phyloP scores from a whole-genome alignment of 2,888 invertebrate species.

The Thera britannica region DNA sequence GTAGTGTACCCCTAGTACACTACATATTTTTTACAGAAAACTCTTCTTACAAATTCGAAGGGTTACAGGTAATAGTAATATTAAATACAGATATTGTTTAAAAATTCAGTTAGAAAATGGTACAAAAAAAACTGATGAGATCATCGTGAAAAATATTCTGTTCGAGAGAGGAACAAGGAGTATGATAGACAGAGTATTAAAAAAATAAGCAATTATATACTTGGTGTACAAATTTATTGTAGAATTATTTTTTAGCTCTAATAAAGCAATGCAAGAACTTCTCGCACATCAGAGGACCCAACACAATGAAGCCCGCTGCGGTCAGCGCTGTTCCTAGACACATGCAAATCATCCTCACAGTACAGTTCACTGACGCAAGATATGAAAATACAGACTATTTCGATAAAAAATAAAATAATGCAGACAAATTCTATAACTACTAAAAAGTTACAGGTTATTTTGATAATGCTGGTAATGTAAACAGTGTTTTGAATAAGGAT shows the following conservation, averaged over 20 bases:
- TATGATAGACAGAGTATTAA: too few relatives aligned
- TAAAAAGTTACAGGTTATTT: conserved; percentile 4
- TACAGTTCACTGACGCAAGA: conserved; percentile 5
- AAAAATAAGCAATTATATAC: not conserved
- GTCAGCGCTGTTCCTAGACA: conserved; percentile 42
- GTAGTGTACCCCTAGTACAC: too few relatives aligned
- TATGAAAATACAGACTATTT: conserved; percentile 13
- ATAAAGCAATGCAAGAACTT: conserved; percentile 48
- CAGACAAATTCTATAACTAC: not conserved
- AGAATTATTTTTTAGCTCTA: conserved; percentile 36
- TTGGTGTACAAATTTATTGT: not conserved
- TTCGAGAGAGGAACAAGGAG: too few relatives aligned
- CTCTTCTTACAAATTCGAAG: too few relatives aligned
- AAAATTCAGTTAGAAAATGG: too few relatives aligned
- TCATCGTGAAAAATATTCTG: too few relatives aligned
- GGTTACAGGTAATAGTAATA: too few relatives aligned
- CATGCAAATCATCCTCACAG: conserved; percentile 56
- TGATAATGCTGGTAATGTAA: conserved; percentile 1
- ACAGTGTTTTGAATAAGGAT: not conserved
- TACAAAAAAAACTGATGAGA: too few relatives aligned
- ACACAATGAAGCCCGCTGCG: conserved; percentile 47
- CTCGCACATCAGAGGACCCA: conserved; percentile 56
- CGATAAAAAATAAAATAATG: conserved; percentile 3
- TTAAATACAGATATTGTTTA: too few relatives aligned
- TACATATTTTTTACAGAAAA: too few relatives aligned